Percentiles rank a stretch among this genome's conserved stretches.
Conservation (phyloP, 2,113 vertebrate genomes). For the Daphoenositta chrysoptera region DNA sequence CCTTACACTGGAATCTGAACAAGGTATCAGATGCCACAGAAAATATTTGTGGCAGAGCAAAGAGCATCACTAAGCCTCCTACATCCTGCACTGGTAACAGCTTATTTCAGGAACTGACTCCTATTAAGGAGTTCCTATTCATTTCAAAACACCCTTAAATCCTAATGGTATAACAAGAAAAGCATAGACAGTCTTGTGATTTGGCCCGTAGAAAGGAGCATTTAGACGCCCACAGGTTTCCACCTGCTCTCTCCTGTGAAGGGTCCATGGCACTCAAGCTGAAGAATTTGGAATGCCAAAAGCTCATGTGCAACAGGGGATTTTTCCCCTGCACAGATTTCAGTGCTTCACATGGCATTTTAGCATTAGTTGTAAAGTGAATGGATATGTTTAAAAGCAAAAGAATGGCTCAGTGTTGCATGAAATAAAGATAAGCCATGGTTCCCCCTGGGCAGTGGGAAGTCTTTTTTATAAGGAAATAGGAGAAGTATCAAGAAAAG, state of each 20-base stretch:
- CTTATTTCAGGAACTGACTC: background rate
- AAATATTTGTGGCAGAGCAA: background rate
- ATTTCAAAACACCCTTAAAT: background rate
- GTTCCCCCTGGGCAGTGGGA: background rate
- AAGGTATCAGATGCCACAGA: background rate
- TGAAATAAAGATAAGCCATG: background rate
- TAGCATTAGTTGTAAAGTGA: background rate
- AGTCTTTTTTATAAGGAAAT: background rate
- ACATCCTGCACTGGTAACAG: background rate
- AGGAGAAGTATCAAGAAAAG: background rate
- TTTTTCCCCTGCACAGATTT: background rate
- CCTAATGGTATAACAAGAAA: background rate
- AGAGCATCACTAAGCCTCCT: background rate
- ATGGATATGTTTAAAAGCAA: background rate
- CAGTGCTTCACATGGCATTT: background rate
- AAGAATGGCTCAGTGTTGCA: background rate
- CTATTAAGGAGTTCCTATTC: background rate
- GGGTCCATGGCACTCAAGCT: background rate
- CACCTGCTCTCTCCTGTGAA: background rate
- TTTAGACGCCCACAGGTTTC: background rate
- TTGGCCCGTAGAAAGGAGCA: background rate
- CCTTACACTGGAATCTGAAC: background rate
- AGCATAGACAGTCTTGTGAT: background rate
- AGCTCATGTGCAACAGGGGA: rapidly evolving
- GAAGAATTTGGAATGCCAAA: background rate